Percentiles rank a stretch among this genome's conserved stretches.
Conservation (phyloP, 2,888 invertebrate species). For the Agriopis aurantiaria region DNA sequence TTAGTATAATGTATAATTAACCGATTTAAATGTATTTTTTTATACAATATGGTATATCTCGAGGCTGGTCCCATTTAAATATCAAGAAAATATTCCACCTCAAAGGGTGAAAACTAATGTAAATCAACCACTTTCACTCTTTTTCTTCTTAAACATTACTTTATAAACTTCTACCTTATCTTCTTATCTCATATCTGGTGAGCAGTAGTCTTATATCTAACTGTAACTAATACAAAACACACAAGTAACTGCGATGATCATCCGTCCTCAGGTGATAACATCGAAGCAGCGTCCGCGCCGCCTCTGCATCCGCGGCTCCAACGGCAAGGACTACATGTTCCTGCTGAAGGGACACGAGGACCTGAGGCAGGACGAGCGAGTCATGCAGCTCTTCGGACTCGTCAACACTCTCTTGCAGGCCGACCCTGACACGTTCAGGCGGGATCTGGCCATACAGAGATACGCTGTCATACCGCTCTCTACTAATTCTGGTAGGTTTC, state of each 20-base stretch:
- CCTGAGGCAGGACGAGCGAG: constrained; percentile 98
- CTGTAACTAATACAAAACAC: too few species aligned
- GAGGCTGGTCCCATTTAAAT: too few species aligned
- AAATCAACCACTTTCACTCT: too few species aligned
- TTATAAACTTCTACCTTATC: too few species aligned
- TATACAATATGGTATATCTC: too few species aligned
- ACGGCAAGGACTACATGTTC: constrained; percentile 99
- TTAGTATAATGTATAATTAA: too few species aligned
- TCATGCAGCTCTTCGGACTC: constrained; percentile 98
- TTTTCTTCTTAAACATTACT: too few species aligned
- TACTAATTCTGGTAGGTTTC: constrained; percentile 94
- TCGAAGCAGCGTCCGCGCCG: constrained; percentile 99
- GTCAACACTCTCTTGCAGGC: constrained; percentile 98
- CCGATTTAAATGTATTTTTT: too few species aligned
- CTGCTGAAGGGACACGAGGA: constrained; percentile 99
- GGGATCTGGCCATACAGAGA: constrained; percentile 93
- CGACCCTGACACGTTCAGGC: constrained; percentile 97
- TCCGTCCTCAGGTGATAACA: constrained; percentile 91
- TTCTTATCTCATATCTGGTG: too few species aligned
- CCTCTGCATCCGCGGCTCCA: constrained; percentile 96
- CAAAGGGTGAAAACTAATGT: too few species aligned
- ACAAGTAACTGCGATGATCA: not conserved
- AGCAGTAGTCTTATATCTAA: too few species aligned
- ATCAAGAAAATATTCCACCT: too few species aligned
- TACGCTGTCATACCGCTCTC: constrained; percentile 99